Percentiles rank a stretch among this genome's conserved stretches.
These are phyloP conservation scores for Psylliodes chrysocephalus DNA, from an alignment of 2,888 invertebrate species.

Conservation along the genomic window DNA sequence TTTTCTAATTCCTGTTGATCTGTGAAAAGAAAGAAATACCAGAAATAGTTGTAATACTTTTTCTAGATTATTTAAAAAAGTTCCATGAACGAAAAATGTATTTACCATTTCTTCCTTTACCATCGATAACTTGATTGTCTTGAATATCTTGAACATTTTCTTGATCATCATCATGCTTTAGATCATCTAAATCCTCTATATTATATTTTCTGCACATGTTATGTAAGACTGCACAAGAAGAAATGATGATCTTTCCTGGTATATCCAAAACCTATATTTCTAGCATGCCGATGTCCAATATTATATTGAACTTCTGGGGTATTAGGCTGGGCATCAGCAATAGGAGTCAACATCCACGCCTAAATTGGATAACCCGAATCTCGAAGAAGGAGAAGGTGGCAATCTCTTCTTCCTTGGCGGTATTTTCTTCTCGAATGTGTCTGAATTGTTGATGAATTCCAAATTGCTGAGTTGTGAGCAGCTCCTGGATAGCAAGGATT, in stretches of 20 bases:
- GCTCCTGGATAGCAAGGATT: too few relatives aligned
- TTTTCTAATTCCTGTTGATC: too few relatives aligned
- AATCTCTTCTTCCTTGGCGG: slow-evolving; percentile 16
- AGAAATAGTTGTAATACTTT: too few relatives aligned
- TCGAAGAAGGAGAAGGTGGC: slow-evolving; percentile 11
- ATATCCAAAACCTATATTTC: slow-evolving; percentile 22
- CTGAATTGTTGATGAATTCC: neutral
- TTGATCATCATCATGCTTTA: too few relatives aligned
- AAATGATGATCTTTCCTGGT: slow-evolving; percentile 25
- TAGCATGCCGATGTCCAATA: neutral
- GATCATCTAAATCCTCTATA: slow-evolving; percentile 7
- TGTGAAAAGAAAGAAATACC: too few relatives aligned
- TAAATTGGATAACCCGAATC: slow-evolving; percentile 24
- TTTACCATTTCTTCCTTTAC: too few relatives aligned
- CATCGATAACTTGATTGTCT: neutral
- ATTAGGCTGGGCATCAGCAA: slow-evolving; percentile 6
- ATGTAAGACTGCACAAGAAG: slow-evolving; percentile 28
- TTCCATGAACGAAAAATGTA: too few relatives aligned
- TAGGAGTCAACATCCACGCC: slow-evolving; percentile 21
- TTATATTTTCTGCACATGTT: slow-evolving; percentile 27
- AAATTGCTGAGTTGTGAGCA: slow-evolving; percentile 2
- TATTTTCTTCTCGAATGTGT: slow-evolving; percentile 6
- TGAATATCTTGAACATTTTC: neutral
- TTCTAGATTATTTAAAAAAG: too few relatives aligned
- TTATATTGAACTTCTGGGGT: slow-evolving; percentile 13